These are phyloP conservation scores for Leucopternis melanops DNA, from an alignment of 2,113 vertebrate genomes.

Conservation along the genomic window DNA sequence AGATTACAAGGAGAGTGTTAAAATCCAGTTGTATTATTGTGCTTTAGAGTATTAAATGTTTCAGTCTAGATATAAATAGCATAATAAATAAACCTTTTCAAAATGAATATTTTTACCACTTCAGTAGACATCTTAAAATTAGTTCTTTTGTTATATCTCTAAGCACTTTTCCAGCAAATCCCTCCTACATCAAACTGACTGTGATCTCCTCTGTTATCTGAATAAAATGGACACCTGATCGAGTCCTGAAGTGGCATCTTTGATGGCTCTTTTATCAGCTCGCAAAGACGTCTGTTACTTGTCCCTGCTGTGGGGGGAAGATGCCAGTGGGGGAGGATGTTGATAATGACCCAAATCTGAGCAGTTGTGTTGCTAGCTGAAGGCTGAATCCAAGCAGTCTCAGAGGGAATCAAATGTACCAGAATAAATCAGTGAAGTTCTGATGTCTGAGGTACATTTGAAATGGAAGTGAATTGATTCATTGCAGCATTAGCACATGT, in stretches of 20 bases:
- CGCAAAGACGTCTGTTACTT: fast-evolving
- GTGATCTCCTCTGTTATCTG: not conserved
- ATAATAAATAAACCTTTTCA: not conserved
- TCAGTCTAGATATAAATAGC: not conserved
- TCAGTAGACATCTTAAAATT: not conserved
- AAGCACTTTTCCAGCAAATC: not conserved
- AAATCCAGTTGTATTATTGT: not conserved
- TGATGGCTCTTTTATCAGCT: not conserved
- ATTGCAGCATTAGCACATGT: not conserved
- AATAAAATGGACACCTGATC: not conserved
- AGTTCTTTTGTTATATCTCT: not conserved
- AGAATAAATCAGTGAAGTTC: not conserved
- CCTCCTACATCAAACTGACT: not conserved
- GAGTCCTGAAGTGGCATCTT: not conserved
- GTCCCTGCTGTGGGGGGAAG: not conserved
- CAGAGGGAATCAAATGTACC: not conserved
- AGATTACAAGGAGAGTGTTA: not conserved
- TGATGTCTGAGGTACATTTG: not conserved
- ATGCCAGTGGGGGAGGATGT: not conserved
- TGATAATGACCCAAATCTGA: not conserved
- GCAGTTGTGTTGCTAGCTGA: not conserved
- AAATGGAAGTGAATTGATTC: not conserved
- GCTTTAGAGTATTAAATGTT: not conserved
- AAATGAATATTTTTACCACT: not conserved
- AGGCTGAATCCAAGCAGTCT: not conserved